A percentile compares a stretch with the other conserved stretches of the same genome.
Conservation (phyloP, 2,888 invertebrate genomes). For the Peribatodes rhomboidaria region DNA sequence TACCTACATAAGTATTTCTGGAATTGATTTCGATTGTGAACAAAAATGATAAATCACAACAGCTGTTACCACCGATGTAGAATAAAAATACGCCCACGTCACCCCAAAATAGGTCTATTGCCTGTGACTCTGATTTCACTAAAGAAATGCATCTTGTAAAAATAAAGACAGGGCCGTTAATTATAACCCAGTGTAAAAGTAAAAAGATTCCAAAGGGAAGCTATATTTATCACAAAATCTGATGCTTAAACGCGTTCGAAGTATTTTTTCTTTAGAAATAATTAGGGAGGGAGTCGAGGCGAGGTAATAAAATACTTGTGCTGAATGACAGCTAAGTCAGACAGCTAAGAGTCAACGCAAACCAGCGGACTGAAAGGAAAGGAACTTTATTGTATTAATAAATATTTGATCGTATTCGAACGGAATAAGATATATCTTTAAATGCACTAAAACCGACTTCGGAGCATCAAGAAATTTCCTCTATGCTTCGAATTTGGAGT, state of each 20-base stretch:
- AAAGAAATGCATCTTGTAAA: constrained; percentile 57
- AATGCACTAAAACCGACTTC: too few relatives aligned
- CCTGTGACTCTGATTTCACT: constrained; percentile 45
- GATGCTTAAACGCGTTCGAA: constrained; percentile 71
- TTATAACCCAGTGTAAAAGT: constrained; percentile 61
- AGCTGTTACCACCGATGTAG: constrained; percentile 36
- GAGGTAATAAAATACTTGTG: constrained; percentile 80
- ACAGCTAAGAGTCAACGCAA: too few relatives aligned
- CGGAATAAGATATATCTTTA: too few relatives aligned
- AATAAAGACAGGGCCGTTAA: constrained; percentile 66
- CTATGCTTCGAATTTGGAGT: too few relatives aligned
- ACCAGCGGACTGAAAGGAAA: too few relatives aligned
- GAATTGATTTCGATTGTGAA: too few relatives aligned
- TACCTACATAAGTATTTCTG: neutral
- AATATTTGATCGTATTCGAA: too few relatives aligned
- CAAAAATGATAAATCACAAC: constrained; percentile 27
- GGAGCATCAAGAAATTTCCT: too few relatives aligned
- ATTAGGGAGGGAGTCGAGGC: constrained; percentile 79
- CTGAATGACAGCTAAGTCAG: constrained; percentile 68
- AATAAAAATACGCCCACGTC: constrained; percentile 37
- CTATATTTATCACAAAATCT: constrained; percentile 82
- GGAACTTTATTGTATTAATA: too few relatives aligned
- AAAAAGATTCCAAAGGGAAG: constrained; percentile 67
- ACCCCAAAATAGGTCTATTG: constrained; percentile 40
- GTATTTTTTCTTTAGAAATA: constrained; percentile 69